Evolutionary conservation across 2,888 invertebrate genomes (phyloP).

Genomic region (Dusona sp.): DNA sequence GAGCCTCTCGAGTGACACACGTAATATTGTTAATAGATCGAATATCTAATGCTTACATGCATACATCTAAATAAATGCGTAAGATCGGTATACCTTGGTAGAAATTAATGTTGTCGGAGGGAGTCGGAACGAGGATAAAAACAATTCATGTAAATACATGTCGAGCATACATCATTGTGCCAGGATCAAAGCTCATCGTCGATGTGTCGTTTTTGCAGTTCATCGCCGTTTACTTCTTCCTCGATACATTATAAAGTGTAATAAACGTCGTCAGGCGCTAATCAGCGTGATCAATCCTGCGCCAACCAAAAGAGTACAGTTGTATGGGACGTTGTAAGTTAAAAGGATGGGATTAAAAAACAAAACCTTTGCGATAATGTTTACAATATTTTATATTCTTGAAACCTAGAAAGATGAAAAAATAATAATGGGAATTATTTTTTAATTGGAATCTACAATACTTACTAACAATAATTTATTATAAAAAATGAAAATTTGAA

Average conservation of each 20-base stretch:
- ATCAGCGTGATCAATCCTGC: slow-evolving; percentile 64
- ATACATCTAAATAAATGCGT: slow-evolving; percentile 24
- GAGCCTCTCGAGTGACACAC: background rate
- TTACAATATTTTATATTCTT: background rate
- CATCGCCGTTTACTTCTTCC: slow-evolving; percentile 43
- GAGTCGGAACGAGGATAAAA: slow-evolving; percentile 49
- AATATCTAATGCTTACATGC: slow-evolving; percentile 12
- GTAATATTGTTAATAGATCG: slow-evolving; percentile 48
- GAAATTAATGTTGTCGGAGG: slow-evolving; percentile 20
- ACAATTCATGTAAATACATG: slow-evolving; percentile 65
- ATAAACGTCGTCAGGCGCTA: slow-evolving; percentile 59
- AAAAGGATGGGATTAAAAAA: background rate
- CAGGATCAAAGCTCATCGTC: slow-evolving; percentile 45
- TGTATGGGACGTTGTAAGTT: background rate
- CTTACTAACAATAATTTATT: background rate
- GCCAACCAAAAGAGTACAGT: background rate
- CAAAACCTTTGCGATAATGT: background rate
- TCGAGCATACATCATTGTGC: slow-evolving; percentile 64
- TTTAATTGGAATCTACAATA: background rate
- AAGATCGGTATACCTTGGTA: slow-evolving; percentile 45
- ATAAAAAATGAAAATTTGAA: background rate
- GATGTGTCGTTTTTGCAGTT: slow-evolving; percentile 35
- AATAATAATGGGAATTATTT: background rate
- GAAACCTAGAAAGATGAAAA: background rate
- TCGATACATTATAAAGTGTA: slow-evolving; percentile 64